Evolutionary conservation across 92 coral and sea anemone genomes (phyloP).

Genomic region (Parazoanthus atlanticus): DNA sequence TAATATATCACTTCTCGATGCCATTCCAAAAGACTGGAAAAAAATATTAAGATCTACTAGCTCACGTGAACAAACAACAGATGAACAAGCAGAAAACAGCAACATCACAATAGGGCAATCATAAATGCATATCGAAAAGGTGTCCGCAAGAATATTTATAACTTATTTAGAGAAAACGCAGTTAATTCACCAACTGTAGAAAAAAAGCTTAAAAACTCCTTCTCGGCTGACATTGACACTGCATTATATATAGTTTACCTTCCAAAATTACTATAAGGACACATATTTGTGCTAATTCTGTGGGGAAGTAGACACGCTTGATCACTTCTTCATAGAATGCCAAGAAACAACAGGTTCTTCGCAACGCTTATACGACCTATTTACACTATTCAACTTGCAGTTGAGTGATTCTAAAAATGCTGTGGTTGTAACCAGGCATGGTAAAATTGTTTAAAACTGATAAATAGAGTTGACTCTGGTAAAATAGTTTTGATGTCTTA

Average conservation of each 20-base stretch:
- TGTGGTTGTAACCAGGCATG: too few species aligned
- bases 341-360: conserved; percentile 11
- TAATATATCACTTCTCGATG: neutral
- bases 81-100: neutral
- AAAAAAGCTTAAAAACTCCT: neutral
- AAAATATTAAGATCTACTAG: neutral
- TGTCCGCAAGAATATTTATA: neutral
- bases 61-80: neutral
- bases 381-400: neutral
- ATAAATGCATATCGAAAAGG: neutral
- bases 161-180: neutral
- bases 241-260: conserved; percentile 18
- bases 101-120: conserved; percentile 9
- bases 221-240: neutral
- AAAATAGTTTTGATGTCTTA: too few species aligned
- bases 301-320: conserved; percentile 8
- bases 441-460: too few species aligned
- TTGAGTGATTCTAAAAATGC: neutral
- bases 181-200: conserved; percentile 21
- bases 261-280: conserved; percentile 14
- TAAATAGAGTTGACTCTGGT: too few species aligned
- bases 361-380: conserved; percentile 20
- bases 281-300: conserved; percentile 22
- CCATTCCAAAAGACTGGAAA: conserved; percentile 5
- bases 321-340: conserved; percentile 37